phyloP scores from a whole-genome alignment of 1,140 invertebrate genomes.

The Myzus persicae region DNA sequence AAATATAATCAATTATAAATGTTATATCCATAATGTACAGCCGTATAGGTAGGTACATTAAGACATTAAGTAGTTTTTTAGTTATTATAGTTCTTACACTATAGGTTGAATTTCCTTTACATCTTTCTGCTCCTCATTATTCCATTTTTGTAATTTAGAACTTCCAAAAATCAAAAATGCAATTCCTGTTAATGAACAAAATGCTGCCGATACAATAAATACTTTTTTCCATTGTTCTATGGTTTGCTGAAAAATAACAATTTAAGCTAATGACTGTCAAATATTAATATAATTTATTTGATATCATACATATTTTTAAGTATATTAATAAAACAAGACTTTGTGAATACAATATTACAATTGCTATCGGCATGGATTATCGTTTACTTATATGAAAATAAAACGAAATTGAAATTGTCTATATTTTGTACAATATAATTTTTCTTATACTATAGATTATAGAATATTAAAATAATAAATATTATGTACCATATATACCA shows the following conservation, averaged over 20 bases:
- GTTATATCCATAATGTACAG: background rate
- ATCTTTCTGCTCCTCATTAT: slow-evolving; percentile 62
- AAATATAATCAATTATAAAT: background rate
- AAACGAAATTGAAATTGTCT: background rate
- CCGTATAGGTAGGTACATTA: no score
- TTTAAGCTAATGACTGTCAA: background rate
- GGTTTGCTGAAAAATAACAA: slow-evolving; percentile 69
- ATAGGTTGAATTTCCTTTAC: background rate
- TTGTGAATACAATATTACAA: background rate
- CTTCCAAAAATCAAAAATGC: slow-evolving; percentile 70
- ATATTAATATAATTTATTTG: background rate
- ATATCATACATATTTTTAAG: background rate
- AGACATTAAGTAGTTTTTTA: background rate
- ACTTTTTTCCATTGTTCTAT: slow-evolving; percentile 73
- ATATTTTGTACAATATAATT: background rate
- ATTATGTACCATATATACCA: background rate
- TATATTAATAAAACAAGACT: background rate
- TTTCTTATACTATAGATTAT: background rate
- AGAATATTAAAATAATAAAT: background rate
- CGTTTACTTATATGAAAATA: background rate
- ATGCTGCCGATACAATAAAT: slow-evolving; percentile 69
- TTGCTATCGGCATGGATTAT: background rate
- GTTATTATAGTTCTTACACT: background rate
- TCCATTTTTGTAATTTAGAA: slow-evolving; percentile 73
- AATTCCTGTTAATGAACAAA: slow-evolving; percentile 68